Evolutionary conservation across 2,113 vertebrate genomes (phyloP).

Genomic region (Saguinus imperator): DNA sequence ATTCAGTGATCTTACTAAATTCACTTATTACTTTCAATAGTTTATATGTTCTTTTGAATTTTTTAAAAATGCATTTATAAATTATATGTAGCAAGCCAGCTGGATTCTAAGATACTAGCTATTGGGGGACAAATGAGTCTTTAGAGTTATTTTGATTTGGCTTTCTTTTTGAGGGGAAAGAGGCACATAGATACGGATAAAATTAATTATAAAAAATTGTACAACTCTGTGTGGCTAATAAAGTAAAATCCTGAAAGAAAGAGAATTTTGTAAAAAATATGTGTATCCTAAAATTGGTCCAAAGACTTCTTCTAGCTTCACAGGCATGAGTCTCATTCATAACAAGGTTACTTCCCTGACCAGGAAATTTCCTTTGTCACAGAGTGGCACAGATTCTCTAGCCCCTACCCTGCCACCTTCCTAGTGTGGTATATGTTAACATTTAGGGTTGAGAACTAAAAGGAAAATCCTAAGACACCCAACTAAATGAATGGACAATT

Average conservation of each 20-base stretch:
- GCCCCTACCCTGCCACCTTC: not conserved
- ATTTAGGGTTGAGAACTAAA: not conserved
- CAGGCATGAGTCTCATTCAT: not conserved
- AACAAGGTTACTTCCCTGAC: not conserved
- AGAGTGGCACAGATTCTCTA: not conserved
- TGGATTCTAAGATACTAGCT: not conserved
- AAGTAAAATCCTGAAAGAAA: not conserved
- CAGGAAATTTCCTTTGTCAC: not conserved
- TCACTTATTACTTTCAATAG: not conserved
- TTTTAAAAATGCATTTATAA: not conserved
- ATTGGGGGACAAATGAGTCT: not conserved
- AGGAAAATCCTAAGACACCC: too few species aligned
- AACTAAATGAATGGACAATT: too few species aligned
- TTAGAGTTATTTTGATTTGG: not conserved
- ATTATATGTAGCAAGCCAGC: not conserved
- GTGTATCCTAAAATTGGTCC: not conserved
- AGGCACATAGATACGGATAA: not conserved
- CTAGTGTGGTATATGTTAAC: accelerated
- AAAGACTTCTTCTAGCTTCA: not conserved
- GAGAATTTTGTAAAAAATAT: not conserved
- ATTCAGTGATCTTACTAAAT: not conserved
- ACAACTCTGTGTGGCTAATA: not conserved
- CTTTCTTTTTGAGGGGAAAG: not conserved
- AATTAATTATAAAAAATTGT: not conserved
- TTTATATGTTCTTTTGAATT: not conserved